phyloP scores from a whole-genome alignment of 1,140 invertebrate species.

The Drosophila ercepeae region DNA sequence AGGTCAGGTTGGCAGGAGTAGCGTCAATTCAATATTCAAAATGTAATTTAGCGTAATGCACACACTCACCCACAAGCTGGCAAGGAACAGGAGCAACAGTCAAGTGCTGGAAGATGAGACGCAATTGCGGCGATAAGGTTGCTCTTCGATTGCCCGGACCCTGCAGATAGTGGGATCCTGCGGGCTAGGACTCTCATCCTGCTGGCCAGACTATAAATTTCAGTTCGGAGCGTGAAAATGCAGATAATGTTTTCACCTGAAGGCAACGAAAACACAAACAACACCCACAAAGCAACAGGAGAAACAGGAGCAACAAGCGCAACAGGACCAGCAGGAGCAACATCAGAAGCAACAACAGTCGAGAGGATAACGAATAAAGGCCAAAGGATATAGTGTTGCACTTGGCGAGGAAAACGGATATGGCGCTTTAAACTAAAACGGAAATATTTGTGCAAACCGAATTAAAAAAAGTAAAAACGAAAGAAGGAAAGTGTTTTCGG shows the following conservation, averaged over 20 bases:
- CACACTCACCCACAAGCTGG: slow-evolving; percentile 46
- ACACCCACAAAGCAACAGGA: slow-evolving; percentile 2
- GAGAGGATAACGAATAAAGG: slow-evolving; percentile 3
- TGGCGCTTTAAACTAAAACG: slow-evolving; percentile 54
- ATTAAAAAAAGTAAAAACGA: slow-evolving; percentile 42
- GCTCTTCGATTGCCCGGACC: slow-evolving; percentile 52
- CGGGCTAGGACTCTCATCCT: not conserved
- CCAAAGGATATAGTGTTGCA: slow-evolving; percentile 13
- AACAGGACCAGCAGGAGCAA: not conserved
- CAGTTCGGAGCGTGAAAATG: slow-evolving; percentile 57
- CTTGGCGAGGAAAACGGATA: slow-evolving; percentile 40
- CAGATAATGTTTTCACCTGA: slow-evolving; percentile 71
- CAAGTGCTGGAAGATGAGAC: slow-evolving; percentile 60
- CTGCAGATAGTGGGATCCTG: slow-evolving; percentile 31
- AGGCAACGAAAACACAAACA: slow-evolving; percentile 40
- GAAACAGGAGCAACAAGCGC: not conserved
- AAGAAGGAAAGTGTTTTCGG: not conserved
- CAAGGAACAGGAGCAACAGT: slow-evolving; percentile 18
- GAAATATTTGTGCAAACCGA: slow-evolving; percentile 56
- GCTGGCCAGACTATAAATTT: slow-evolving; percentile 57
- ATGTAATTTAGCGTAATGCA: slow-evolving; percentile 82
- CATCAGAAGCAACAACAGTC: not conserved
- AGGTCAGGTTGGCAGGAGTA: slow-evolving; percentile 4
- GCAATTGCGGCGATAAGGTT: slow-evolving; percentile 73
- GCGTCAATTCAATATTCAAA: slow-evolving; percentile 79